These are phyloP conservation scores for Gracilinanus agilis DNA, from an alignment of 2,113 vertebrate genomes.

Conservation along the genomic window DNA sequence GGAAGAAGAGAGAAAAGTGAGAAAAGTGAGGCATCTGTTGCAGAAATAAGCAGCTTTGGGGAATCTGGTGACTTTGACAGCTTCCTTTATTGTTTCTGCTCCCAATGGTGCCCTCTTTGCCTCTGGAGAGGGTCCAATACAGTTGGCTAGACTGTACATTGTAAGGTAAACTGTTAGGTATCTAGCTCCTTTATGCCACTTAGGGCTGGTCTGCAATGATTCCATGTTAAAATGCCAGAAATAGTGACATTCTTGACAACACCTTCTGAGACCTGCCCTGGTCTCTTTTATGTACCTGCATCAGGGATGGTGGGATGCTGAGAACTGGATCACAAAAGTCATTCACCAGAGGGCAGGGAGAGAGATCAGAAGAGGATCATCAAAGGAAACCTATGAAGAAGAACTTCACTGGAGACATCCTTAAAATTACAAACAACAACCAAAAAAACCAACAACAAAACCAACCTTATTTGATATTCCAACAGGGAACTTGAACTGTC, in stretches of 20 bases:
- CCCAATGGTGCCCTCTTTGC: background rate
- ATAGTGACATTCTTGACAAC: background rate
- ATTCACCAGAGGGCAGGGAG: background rate
- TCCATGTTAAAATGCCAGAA: background rate
- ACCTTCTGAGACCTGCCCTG: background rate
- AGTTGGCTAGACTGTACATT: background rate
- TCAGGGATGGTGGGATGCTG: background rate
- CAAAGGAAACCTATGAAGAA: background rate
- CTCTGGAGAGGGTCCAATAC: background rate
- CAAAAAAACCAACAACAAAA: background rate
- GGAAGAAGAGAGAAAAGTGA: background rate
- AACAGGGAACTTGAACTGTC: background rate
- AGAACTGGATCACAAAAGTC: background rate
- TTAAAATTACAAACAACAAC: background rate
- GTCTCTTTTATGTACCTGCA: background rate
- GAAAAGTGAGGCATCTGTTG: background rate
- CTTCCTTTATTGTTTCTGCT: background rate
- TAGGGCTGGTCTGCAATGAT: background rate
- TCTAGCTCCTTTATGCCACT: background rate
- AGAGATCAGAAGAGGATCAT: background rate
- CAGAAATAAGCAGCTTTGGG: background rate
- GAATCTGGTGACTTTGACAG: background rate
- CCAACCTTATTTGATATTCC: background rate
- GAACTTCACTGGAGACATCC: background rate
- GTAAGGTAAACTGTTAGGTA: background rate